phyloP scores from a whole-genome alignment of 1,140 invertebrate genomes.

The Rhagoletis pomonella region DNA sequence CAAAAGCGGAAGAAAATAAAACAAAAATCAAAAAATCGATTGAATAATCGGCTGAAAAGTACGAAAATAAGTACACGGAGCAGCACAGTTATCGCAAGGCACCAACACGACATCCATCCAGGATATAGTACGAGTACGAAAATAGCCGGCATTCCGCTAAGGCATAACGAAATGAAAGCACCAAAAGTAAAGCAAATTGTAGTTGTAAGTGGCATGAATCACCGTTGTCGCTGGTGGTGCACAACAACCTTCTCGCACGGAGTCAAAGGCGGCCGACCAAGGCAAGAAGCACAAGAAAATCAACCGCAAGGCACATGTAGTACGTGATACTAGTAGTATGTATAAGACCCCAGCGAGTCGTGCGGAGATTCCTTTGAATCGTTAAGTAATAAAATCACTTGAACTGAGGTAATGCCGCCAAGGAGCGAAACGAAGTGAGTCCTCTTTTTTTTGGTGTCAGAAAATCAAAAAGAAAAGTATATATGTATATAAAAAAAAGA shows the following conservation, averaged over 20 bases:
- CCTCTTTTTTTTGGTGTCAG: background rate
- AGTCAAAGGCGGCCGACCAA: background rate
- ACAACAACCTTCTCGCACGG: constrained; percentile 7
- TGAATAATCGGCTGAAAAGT: constrained; percentile 9
- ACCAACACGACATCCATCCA: background rate
- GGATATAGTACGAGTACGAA: background rate
- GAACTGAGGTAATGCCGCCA: constrained; percentile 31
- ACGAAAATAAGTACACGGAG: background rate
- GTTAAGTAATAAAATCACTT: constrained; percentile 47
- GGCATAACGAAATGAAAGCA: background rate
- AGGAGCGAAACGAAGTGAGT: background rate
- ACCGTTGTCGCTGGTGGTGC: background rate
- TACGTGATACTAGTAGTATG: too few species aligned
- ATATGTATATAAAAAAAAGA: background rate
- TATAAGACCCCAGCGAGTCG: background rate
- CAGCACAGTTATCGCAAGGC: background rate
- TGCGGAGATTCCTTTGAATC: constrained; percentile 43
- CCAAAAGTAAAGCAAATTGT: background rate
- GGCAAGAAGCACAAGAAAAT: background rate
- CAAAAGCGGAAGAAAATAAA: too few species aligned
- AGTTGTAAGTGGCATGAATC: constrained; percentile 35
- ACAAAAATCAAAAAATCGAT: background rate
- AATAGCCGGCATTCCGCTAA: background rate
- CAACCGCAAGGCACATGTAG: background rate
- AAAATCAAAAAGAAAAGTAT: background rate